Conservation (phyloP, 2,797 vertebrate genomes). For the Enteromius paludinosus region DNA sequence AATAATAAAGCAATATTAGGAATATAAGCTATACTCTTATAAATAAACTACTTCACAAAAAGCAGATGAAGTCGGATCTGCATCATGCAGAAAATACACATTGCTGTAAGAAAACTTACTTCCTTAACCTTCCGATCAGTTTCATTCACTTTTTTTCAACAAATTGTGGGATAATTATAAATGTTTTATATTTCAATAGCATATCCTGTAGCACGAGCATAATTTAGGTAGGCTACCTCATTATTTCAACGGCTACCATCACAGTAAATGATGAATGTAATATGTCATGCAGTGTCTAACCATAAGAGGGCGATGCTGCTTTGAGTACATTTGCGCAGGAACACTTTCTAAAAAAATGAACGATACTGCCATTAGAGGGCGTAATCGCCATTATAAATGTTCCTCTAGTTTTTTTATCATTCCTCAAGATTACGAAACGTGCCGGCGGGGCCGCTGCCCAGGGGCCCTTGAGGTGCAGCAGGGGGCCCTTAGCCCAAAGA, state of each 20-base stretch:
- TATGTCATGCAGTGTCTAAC: not conserved
- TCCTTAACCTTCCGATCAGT: not conserved
- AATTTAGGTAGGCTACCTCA: not conserved
- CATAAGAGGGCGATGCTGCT: conserved; percentile 11
- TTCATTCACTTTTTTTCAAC: not conserved
- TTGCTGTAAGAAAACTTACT: not conserved
- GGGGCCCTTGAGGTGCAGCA: no score
- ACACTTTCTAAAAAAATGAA: not conserved
- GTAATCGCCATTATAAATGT: not conserved
- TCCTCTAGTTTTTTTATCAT: not conserved
- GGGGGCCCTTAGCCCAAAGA: no score
- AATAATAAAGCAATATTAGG: not conserved
- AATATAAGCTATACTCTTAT: not conserved
- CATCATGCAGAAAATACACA: not conserved
- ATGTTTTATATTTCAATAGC: not conserved
- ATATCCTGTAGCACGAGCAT: not conserved
- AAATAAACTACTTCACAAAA: not conserved
- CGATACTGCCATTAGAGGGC: not conserved
- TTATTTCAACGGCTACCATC: not conserved
- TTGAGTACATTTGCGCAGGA: not conserved
- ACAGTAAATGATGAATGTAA: not conserved
- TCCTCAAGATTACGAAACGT: no score
- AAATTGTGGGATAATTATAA: not conserved
- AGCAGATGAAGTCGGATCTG: not conserved
- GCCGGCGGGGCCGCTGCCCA: no score